phyloP scores from a whole-genome alignment of 2,797 vertebrate genomes.

The Pseudomugil tenellus region DNA sequence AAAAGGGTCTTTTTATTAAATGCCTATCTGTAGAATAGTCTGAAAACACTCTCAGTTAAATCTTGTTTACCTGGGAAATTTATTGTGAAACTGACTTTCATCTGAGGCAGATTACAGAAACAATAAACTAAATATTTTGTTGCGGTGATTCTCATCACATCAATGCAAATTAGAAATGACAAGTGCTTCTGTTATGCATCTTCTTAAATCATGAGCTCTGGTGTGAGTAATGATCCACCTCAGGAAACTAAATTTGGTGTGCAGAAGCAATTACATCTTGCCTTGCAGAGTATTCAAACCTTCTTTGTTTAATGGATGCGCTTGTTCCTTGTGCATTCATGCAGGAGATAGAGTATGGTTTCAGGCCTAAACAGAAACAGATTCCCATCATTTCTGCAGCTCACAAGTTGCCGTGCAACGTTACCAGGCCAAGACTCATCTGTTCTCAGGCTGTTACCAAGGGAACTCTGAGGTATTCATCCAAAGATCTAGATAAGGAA shows the following conservation, averaged over 20 bases:
- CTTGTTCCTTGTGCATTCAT: conserved; percentile 28
- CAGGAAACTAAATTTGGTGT: conserved; percentile 8
- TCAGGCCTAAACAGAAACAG: conserved; percentile 39
- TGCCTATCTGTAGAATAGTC: conserved; percentile 12
- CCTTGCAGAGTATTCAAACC: conserved; percentile 18
- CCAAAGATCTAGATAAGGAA: conserved; percentile 59
- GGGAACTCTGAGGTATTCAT: conserved; percentile 31
- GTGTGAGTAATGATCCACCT: conserved; percentile 16
- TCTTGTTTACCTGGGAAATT: conserved; percentile 21
- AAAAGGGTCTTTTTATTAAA: conserved; percentile 28
- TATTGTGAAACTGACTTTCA: conserved; percentile 17
- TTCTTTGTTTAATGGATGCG: conserved; percentile 13
- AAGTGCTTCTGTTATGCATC: conserved; percentile 9
- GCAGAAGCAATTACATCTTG: conserved; percentile 9
- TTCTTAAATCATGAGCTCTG: conserved; percentile 1
- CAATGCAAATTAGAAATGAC: conserved; percentile 17
- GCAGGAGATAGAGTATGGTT: conserved; percentile 24
- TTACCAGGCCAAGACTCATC: conserved; percentile 15
- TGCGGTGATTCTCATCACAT: conserved; percentile 3
- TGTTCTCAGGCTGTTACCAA: conserved; percentile 37
- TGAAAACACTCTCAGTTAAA: conserved; percentile 21
- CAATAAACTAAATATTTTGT: neutral
- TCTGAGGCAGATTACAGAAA: neutral
- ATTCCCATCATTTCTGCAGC: conserved; percentile 27
- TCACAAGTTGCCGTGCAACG: conserved; percentile 7